Evolutionary conservation across 2,888 invertebrate genomes (phyloP), one percentile per base, ranked within the genome.

Genomic region (Patella ulyssiponensis): DNA sequence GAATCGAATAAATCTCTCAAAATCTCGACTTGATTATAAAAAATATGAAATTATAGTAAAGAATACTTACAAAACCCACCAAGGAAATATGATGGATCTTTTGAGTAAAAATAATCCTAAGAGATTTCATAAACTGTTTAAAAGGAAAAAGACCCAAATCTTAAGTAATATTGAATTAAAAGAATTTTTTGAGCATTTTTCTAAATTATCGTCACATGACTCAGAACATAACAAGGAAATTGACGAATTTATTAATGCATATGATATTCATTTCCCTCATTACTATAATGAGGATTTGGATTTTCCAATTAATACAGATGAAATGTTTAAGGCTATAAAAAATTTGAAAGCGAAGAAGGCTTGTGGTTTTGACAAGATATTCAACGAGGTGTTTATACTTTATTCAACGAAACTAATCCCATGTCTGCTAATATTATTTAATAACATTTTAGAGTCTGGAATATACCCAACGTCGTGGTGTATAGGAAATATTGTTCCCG

Each of bases 11-110:
- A n/a, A n/a, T n/a, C 20, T 58, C 17, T n/a, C 17, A n/a, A 7
- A 58, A n/a, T 20, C 17, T 14, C 58, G 58, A 7, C 20, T 58
- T 58, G 58, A 58, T n/a, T 58, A 12, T 11, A 58, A 58, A 17
- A 58, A 58, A 58, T 58, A n/a, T n/a, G 58, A 58, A 20, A 58
- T 58, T n/a, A 58, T 7, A 20, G 17, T 58, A 20, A 58, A 58
- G 17, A 9, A 58, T 20, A 15, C 17, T 58, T 58, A 58, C 20
- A 58, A n/a, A 17, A 58, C 17, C 17, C 58, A 58, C 58, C 58
- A 58, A 58, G 58, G 58, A 17, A 58, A 58, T 58, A 58, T 58
- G 58, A 58, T 58, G 58, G 58, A 58, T 20, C n/a, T 58, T 20
- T 58, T 58, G 20, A 58, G 58, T n/a, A 58, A 17, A 17, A 17